Base-by-base conservation (phyloP, 2,113 vertebrate species). In the Chelonoidis abingdonii region DNA sequence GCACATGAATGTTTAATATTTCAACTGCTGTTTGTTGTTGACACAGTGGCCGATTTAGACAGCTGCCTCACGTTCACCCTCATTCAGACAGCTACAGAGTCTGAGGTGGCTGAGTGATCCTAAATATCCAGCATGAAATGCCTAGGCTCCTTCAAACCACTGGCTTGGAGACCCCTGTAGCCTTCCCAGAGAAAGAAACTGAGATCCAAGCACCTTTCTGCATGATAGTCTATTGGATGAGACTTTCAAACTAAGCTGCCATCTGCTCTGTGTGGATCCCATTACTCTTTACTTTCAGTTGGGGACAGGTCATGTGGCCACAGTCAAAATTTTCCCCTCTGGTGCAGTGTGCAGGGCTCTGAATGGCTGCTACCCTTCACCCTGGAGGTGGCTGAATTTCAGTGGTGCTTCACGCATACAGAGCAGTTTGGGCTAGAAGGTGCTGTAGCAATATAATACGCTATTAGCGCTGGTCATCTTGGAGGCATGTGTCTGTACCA, bases 11-110 rank as follows among this genome's bases (percentile, higher is more conserved):
- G 86, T 82, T 85, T 80, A 65, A 92, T 93, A 75, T 94, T 96
- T 54, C 85, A 92, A 83, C n/a, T 14, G 16, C 44, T 80, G 49
- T 53, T 80, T 52, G 27, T 80, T 91, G 85, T 35, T 93, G 94
- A 97, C 92, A 80, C 79, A 85, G 92, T 57, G 92, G 92, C 83
- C 1, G 1, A 87, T n/a, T 86, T 88, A 86, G 85, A 62, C 93
- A 97, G 94, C 91, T 86, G 87, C 92, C 94, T 21, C 88, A 76
- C 76, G 29, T 1, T 65, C 95, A 92, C 84, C 95, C 72, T 94
- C 27, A 1, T 78, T 24, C 92, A 92, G 83, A 84, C 89, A 80
- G 82, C n/a, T 12, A 13, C 8, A 3, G 22, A 65, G 50, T 89
- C 54, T 90, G 54, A 84, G 50, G 76, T 10, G 65, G 80, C 84